Percentiles rank a stretch among this genome's conserved stretches.
Conservation (phyloP, 1,140 invertebrate genomes). For the Propsilocerus akamusi region DNA sequence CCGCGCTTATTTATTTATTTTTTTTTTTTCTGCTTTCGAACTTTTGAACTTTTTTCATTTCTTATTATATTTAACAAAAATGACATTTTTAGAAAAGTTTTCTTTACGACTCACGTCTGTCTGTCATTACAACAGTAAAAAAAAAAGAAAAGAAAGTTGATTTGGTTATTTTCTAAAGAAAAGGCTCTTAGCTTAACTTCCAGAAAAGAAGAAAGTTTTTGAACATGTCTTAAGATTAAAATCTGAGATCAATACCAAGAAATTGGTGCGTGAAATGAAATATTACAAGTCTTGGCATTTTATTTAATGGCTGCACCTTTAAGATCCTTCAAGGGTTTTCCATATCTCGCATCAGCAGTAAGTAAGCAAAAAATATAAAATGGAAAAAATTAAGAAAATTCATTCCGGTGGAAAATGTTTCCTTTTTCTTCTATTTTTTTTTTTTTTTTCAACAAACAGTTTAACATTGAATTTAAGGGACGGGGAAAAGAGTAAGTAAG, state of each 20-base stretch:
- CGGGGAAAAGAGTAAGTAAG: not conserved
- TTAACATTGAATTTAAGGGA: not conserved
- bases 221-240: no score
- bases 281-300: conserved; percentile 2
- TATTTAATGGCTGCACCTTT: not conserved
- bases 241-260: conserved; percentile 1
- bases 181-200: no score
- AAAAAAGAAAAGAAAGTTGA: not conserved
- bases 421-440: not conserved
- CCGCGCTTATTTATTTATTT: no score
- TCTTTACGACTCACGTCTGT: not conserved
- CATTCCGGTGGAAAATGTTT: not conserved
- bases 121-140: not conserved
- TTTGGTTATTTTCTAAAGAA: not conserved
- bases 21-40: not conserved
- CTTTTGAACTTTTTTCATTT: not conserved
- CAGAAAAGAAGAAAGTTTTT: no score
- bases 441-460: not conserved
- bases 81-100: not conserved
- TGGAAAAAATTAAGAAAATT: not conserved
- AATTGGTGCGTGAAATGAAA: not conserved
- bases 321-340: not conserved
- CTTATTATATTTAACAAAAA: not conserved
- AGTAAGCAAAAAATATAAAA: not conserved
- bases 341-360: not conserved